Evolutionary conservation across 2,888 invertebrate species (phyloP).

Genomic region (Sarcophaga subvicina): DNA sequence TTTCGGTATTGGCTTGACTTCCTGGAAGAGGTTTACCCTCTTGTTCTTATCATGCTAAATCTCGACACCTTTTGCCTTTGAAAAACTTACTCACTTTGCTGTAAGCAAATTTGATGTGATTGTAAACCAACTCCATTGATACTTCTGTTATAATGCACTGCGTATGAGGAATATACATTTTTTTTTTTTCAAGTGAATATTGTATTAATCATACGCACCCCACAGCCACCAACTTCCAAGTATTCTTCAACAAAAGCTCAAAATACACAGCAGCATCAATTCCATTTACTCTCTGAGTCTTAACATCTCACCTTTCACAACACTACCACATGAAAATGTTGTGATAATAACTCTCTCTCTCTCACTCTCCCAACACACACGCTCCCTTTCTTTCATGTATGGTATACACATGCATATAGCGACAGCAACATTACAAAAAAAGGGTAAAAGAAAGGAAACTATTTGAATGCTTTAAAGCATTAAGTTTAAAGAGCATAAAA

Average conservation of each 20-base stretch:
- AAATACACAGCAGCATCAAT: not conserved
- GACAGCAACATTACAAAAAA: not conserved
- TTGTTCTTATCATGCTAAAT: no score
- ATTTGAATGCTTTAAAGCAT: conserved; percentile 33
- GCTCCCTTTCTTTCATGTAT: not conserved
- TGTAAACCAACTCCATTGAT: no score
- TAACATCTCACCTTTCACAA: no score
- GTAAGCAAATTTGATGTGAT: no score
- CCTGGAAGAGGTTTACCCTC: no score
- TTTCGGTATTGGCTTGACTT: no score
- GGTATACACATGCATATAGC: not conserved
- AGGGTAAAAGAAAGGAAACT: not conserved
- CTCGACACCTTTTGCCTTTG: no score
- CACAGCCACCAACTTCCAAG: not conserved
- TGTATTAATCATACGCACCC: not conserved
- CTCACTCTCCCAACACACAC: not conserved
- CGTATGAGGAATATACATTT: not conserved
- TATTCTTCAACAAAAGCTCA: not conserved
- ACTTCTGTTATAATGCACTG: not conserved
- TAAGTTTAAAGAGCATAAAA: conserved; percentile 45
- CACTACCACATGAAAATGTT: not conserved
- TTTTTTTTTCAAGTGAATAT: not conserved
- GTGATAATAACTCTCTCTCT: not conserved
- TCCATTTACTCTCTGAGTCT: no score
- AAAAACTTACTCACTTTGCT: no score